Evolutionary conservation across 2,888 invertebrate species (phyloP), one percentile per base, ranked within the genome.

Genomic region (Ceriagrion tenellum): DNA sequence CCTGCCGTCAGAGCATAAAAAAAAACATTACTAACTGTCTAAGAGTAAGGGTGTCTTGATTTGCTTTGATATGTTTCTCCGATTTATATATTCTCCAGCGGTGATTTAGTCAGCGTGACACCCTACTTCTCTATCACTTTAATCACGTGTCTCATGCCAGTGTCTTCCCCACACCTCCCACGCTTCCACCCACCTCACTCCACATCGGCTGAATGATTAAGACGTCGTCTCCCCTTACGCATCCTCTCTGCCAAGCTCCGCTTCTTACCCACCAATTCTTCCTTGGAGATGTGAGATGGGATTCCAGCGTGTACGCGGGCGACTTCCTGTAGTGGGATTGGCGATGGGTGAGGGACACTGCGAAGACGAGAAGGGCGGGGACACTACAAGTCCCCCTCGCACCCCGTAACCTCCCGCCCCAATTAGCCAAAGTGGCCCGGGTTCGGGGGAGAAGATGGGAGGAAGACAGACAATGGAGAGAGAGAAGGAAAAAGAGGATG

Each of bases 341-440:
- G 30, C 12, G 35, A 13, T 8, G 26, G 81, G n/a, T 6, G 18
- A 47, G 69, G 93, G 40, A 35, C 20, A 20, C 18, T 40, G 20
- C 59, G 63, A 55, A n/a, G 89, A 55, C 35, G 91, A n/a, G 47
- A 47, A 47, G 47, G 23, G 47, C 16, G 47, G 93, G 40, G 47
- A 47, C 47, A 40, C n/a, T 69, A 40, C 90, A 20, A 90, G 59
- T 35, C 3, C 63, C 63, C 35, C 40, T 20, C 55, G 26, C 55
- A 55, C 26, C 55, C 89, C 89, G 30, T n/a, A 16, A 47, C 47
- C 18, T 18, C 30, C 81, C 81, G 16, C 74, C 69, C 93, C 93
- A 93, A 93, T 93, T 93, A 93, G 93, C 69, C 93, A 93, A 93
- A 93, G 93, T 93, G 93, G 93, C 69, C 91, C 63, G 91, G 91